phyloP scores from a whole-genome alignment of 2,113 vertebrate genomes.

The Deroptyus accipitrinus region DNA sequence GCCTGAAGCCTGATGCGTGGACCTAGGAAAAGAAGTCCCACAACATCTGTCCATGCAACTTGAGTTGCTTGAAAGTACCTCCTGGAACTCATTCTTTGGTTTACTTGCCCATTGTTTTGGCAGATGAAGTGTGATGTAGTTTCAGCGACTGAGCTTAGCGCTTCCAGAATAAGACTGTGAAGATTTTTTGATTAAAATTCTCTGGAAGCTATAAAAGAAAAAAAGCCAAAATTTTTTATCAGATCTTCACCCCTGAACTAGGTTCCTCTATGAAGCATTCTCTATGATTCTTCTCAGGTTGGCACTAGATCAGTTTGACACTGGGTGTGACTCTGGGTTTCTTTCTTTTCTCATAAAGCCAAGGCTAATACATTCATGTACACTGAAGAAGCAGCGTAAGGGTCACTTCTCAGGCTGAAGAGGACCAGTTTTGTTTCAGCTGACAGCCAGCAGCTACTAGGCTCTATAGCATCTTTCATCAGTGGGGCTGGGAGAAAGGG shows the following conservation, averaged over 20 bases:
- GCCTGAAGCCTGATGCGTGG: not conserved
- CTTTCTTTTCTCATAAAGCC: not conserved
- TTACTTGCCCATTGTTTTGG: not conserved
- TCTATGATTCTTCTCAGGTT: not conserved
- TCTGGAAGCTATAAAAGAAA: not conserved
- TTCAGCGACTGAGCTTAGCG: not conserved
- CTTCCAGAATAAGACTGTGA: not conserved
- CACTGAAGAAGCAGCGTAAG: not conserved
- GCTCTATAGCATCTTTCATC: not conserved
- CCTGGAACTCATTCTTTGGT: not conserved
- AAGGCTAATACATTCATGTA: not conserved
- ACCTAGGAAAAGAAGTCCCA: not conserved
- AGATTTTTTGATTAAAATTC: not conserved
- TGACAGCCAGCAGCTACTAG: not conserved
- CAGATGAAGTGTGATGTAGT: not conserved
- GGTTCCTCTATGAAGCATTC: not conserved
- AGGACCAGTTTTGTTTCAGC: not conserved
- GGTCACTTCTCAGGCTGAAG: not conserved
- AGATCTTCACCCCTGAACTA: not conserved
- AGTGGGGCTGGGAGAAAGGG: not conserved
- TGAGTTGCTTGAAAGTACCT: not conserved
- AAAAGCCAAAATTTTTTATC: not conserved
- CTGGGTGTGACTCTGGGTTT: not conserved
- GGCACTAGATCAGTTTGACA: not conserved
- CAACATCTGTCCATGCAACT: not conserved